Evolutionary conservation across 2,797 vertebrate species (phyloP).

Genomic region (Tadarida brasiliensis): DNA sequence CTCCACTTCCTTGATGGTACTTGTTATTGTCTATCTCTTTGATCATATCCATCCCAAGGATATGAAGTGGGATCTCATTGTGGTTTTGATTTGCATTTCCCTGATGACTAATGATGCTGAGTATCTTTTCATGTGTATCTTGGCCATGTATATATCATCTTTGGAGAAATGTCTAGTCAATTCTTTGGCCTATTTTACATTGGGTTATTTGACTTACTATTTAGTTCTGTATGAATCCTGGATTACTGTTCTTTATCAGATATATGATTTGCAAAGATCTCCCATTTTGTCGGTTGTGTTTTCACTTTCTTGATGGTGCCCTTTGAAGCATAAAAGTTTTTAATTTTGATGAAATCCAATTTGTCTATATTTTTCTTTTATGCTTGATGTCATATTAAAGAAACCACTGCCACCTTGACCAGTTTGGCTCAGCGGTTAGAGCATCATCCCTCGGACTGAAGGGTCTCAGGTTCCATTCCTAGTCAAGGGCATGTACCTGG

Average conservation of each 20-base stretch:
- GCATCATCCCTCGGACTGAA: not conserved
- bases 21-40: not conserved
- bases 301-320: not conserved
- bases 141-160: not conserved
- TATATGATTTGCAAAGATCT: not conserved
- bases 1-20: not conserved
- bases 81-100: slow-evolving; percentile 18
- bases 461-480: no score
- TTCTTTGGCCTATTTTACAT: not conserved
- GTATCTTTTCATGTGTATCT: not conserved
- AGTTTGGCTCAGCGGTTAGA: not conserved
- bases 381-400: not conserved
- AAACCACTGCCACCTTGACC: not conserved
- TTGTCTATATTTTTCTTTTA: not conserved
- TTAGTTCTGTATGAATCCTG: not conserved
- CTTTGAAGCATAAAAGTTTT: not conserved
- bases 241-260: not conserved
- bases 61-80: not conserved
- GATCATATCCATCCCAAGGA: not conserved
- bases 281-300: not conserved
- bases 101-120: not conserved
- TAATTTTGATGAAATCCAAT: not conserved
- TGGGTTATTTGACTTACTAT: not conserved
- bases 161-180: slow-evolving; percentile 2
- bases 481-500: no score